These are phyloP conservation scores for Sinohyriopsis cumingii DNA, from an alignment of 2,888 invertebrate genomes.

Conservation along the genomic window DNA sequence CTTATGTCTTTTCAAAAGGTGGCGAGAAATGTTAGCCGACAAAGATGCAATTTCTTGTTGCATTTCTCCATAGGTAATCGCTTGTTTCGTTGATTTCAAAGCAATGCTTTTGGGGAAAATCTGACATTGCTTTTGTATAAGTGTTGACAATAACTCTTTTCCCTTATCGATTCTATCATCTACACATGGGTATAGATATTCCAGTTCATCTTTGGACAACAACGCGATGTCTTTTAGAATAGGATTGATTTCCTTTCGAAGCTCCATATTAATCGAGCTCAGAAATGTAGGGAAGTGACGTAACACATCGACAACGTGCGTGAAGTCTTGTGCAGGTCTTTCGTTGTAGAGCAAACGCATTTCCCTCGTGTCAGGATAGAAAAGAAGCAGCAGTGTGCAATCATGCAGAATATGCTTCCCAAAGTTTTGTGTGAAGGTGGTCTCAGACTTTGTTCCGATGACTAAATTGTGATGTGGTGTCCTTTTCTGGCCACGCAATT, in stretches of 20 bases:
- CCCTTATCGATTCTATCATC: neutral
- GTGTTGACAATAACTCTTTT: constrained; percentile 14
- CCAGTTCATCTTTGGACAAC: constrained; percentile 38
- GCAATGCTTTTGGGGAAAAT: constrained; percentile 35
- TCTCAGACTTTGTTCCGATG: constrained; percentile 18
- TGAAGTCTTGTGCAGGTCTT: constrained; percentile 39
- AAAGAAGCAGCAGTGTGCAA: constrained; percentile 43
- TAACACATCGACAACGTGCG: constrained; percentile 40
- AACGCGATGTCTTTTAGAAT: constrained; percentile 31
- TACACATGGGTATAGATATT: constrained; percentile 21
- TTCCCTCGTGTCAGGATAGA: constrained; percentile 21
- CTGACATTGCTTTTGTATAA: constrained; percentile 30
- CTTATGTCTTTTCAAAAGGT: neutral
- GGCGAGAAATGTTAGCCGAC: constrained; percentile 8
- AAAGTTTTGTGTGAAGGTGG: constrained; percentile 1
- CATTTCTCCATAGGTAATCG: constrained; percentile 33
- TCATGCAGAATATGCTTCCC: constrained; percentile 29
- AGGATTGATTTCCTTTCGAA: too few species aligned
- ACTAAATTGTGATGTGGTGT: constrained; percentile 50
- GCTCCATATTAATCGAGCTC: constrained; percentile 17
- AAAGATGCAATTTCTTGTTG: constrained; percentile 23
- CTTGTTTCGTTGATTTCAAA: constrained; percentile 27
- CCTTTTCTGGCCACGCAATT: constrained; percentile 35
- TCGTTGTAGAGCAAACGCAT: constrained; percentile 39
- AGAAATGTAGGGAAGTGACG: constrained; percentile 49